phyloP scores from a whole-genome alignment of 2,888 invertebrate species.

The Mellilla xanthometata region DNA sequence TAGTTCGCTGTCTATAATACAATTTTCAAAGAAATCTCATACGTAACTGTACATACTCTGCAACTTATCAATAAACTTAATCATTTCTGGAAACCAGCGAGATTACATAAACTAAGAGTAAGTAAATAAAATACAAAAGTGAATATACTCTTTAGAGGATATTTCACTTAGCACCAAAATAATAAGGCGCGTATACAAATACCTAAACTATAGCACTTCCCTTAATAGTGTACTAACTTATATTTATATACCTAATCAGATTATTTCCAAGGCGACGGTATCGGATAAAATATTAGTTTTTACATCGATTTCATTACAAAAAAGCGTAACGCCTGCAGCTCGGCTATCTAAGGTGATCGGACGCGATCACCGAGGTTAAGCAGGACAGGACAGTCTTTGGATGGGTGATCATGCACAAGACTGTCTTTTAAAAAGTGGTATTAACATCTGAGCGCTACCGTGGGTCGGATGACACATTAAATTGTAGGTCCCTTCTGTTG shows the following conservation, averaged over 20 bases:
- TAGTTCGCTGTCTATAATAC: slow-evolving; percentile 68
- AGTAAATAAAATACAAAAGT: slow-evolving; percentile 1
- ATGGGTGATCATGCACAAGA: too few species aligned
- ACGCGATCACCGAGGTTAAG: too few species aligned
- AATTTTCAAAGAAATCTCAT: slow-evolving; percentile 70
- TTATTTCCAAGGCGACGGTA: neutral
- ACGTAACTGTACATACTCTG: slow-evolving; percentile 80
- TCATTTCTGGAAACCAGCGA: slow-evolving; percentile 28
- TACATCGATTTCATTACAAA: neutral
- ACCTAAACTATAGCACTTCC: neutral
- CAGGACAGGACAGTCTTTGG: too few species aligned
- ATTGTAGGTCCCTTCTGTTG: too few species aligned
- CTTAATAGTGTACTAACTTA: neutral
- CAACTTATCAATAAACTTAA: slow-evolving; percentile 37
- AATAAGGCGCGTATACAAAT: slow-evolving; percentile 17
- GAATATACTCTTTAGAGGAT: neutral
- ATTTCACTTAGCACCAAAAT: slow-evolving; percentile 22
- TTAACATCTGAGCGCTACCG: too few species aligned
- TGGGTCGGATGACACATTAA: too few species aligned
- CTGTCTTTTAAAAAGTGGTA: too few species aligned
- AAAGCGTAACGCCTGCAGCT: too few species aligned
- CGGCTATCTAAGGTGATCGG: too few species aligned
- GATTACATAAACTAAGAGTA: slow-evolving; percentile 25
- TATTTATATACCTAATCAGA: neutral
- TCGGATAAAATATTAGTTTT: neutral